Evolutionary conservation across 2,797 vertebrate genomes (phyloP).

Genomic region (Sitta carolinensis): DNA sequence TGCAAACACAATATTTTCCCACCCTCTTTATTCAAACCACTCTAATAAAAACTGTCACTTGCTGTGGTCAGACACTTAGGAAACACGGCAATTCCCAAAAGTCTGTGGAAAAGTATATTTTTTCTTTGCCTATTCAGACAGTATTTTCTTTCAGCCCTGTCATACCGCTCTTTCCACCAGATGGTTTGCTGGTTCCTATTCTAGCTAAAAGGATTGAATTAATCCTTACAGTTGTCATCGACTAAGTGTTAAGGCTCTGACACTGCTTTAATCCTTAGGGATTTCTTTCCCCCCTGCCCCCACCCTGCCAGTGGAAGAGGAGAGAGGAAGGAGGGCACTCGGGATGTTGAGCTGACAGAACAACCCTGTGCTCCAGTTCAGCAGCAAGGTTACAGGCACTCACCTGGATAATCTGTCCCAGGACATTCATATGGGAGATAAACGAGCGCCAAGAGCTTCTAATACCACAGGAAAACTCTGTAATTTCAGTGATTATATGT

Average conservation of each 20-base stretch:
- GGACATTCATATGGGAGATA: background rate
- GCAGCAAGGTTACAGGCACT: background rate
- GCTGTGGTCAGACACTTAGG: background rate
- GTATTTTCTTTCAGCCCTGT: conserved; percentile 34
- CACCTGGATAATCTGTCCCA: background rate
- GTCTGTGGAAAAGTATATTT: background rate
- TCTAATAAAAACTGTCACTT: background rate
- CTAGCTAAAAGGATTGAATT: conserved; percentile 64
- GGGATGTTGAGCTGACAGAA: background rate
- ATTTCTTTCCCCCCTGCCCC: conserved; percentile 1
- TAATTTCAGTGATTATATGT: background rate
- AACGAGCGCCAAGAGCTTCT: background rate
- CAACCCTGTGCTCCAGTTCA: background rate
- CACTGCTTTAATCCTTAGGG: conserved; percentile 17
- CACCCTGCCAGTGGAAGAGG: background rate
- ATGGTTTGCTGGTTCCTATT: conserved; percentile 59
- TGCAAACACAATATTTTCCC: background rate
- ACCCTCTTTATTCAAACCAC: background rate
- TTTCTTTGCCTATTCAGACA: conserved; percentile 16
- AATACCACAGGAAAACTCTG: background rate
- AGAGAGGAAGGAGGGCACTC: background rate
- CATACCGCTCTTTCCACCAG: conserved; percentile 39
- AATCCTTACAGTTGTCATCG: conserved; percentile 59
- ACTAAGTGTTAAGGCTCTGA: conserved; percentile 51
- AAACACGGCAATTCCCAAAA: background rate